Evolutionary conservation across 2,797 vertebrate species (phyloP), one percentile per base, ranked within the genome.

Genomic region (Anguilla megastoma): DNA sequence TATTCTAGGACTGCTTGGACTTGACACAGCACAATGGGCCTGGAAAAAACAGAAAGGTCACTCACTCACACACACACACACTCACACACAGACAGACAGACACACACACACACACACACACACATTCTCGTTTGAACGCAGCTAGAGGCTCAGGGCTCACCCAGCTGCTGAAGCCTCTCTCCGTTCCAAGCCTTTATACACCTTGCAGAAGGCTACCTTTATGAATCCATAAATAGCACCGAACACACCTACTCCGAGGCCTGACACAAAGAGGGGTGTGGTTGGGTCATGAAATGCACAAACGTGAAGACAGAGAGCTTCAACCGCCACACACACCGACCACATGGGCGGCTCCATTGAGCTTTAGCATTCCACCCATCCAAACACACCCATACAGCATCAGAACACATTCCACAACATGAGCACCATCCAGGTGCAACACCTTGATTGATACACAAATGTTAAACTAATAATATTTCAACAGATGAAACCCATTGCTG

Each of bases 21-120:
- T 63, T 90, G 54, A 87, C 66, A 86, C 86, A n/a, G 58, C 84
- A 90, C 86, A 87, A 85, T 88, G 89, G 1, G 45, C 76, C 52
- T 18, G 63, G 36, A 76, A 69, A 3, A 24, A 86, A 27, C 36
- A 69, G n/a, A 33, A 85, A 85, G 82, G 27, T 87, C 48, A 50
- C 83, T 36, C 71, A 33, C 30, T 16, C 71, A 36, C 71, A 36
- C 30, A 76, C 71, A 69, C n/a, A 63, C 58, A 66, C 63, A 24
- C 60, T 30, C 69, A 33, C 69, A 71, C 27, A 16, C 27, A 30
- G 27, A 82, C 85, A 69, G 76, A 16, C 30, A 14, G 9, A 66
- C 63, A 66, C 1, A 66, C 60, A 66, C 60, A 63, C 60, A 4
- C 66, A 27, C 66, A 71, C 66, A 82, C 85, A 41, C 79, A 21